phyloP scores from a whole-genome alignment of 1,140 invertebrate species.

The Physella acuta region DNA sequence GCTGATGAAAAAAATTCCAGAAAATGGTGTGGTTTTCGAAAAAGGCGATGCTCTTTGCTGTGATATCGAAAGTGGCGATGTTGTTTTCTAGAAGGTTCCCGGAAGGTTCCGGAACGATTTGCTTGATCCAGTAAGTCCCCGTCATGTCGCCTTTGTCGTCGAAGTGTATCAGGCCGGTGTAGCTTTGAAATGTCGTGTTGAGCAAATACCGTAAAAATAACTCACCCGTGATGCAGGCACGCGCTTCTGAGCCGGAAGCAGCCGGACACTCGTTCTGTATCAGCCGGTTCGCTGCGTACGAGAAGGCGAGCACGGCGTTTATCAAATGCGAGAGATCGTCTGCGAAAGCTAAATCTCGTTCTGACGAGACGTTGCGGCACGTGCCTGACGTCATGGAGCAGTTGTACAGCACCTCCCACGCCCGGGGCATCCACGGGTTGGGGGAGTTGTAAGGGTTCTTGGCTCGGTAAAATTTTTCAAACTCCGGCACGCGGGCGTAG shows the following conservation, averaged over 20 bases:
- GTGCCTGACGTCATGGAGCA: background rate
- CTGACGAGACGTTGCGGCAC: constrained; percentile 52
- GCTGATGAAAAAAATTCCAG: background rate
- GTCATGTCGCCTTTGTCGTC: constrained; percentile 40
- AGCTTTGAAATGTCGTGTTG: constrained; percentile 33
- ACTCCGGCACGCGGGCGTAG: constrained; percentile 31
- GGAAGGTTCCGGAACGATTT: constrained; percentile 7
- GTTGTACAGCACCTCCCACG: background rate
- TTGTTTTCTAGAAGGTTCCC: background rate
- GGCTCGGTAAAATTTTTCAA: constrained; percentile 32
- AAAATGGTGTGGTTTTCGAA: background rate
- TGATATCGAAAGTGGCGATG: constrained; percentile 4
- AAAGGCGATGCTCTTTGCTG: background rate
- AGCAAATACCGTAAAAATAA: constrained; percentile 31
- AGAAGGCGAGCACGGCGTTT: constrained; percentile 83
- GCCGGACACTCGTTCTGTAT: constrained; percentile 24
- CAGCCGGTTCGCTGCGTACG: constrained; percentile 68
- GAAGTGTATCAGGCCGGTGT: constrained; percentile 37
- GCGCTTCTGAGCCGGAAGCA: background rate
- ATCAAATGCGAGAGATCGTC: constrained; percentile 74
- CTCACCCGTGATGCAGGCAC: constrained; percentile 31
- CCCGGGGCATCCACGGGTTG: background rate
- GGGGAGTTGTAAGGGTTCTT: background rate
- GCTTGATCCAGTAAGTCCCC: constrained; percentile 34
- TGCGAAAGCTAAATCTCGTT: constrained; percentile 60